Evolutionary conservation across 2,113 vertebrate species (phyloP).

Genomic region (Sakesphorus luctuosus): DNA sequence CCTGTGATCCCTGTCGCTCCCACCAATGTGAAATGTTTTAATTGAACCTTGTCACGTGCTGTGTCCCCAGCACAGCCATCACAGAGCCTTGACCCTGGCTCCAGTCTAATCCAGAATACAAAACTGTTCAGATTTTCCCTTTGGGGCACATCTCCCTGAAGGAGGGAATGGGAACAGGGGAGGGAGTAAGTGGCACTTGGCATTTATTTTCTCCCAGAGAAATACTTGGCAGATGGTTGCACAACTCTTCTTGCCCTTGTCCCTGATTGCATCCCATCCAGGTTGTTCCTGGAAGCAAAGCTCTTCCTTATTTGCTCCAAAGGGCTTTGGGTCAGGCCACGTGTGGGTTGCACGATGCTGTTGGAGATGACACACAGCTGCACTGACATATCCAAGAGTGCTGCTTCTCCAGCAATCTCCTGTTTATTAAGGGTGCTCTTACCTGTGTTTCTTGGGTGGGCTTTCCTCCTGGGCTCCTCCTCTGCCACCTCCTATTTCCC

Average conservation of each 20-base stretch:
- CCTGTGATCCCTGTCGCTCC: not conserved
- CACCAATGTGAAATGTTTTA: not conserved
- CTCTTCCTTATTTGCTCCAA: not conserved
- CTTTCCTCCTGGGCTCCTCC: not conserved
- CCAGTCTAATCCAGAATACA: not conserved
- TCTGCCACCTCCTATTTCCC: not conserved
- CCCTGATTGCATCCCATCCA: not conserved
- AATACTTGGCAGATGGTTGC: not conserved
- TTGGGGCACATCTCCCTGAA: not conserved
- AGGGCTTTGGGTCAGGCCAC: not conserved
- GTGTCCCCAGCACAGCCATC: not conserved
- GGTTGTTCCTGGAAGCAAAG: not conserved
- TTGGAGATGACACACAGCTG: not conserved
- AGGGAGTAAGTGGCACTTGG: not conserved
- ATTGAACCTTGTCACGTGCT: not conserved
- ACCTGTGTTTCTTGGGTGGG: not conserved
- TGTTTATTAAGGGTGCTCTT: not conserved
- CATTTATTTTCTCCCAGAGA: not conserved
- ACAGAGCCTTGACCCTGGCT: not conserved
- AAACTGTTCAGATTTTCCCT: not conserved
- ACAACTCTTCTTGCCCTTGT: not conserved
- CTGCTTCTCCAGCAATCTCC: not conserved
- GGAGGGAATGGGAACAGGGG: not conserved
- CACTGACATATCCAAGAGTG: not conserved
- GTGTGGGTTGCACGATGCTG: accelerated